phyloP scores from a whole-genome alignment of 2,888 invertebrate genomes.

The Oligia fasciuncula region DNA sequence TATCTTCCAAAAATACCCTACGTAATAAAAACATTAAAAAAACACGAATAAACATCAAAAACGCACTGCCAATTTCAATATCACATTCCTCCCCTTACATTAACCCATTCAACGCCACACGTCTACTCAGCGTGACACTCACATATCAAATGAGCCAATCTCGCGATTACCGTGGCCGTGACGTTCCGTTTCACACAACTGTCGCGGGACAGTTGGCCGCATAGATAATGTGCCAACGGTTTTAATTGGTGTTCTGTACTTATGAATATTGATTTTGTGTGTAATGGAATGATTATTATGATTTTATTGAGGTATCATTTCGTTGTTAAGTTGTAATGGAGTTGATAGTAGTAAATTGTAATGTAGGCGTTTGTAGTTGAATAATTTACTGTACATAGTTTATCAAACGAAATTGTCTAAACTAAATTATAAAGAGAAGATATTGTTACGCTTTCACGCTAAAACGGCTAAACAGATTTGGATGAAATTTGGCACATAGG shows the following conservation, averaged over 20 bases:
- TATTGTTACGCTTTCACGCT: not conserved
- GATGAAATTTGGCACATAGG: not conserved
- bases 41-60: slow-evolving; percentile 9
- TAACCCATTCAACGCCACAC: slow-evolving; percentile 66
- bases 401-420: not conserved
- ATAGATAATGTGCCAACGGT: slow-evolving; percentile 69
- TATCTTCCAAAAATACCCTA: not conserved
- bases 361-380: not conserved
- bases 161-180: slow-evolving; percentile 77
- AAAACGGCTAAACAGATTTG: not conserved
- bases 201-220: slow-evolving; percentile 84
- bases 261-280: slow-evolving; percentile 65
- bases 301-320: slow-evolving; percentile 26
- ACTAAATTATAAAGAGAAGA: not conserved
- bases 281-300: slow-evolving; percentile 29
- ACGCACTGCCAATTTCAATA: slow-evolving; percentile 52
- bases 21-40: not conserved
- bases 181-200: slow-evolving; percentile 86
- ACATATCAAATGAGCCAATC: slow-evolving; percentile 83
- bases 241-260: slow-evolving; percentile 64
- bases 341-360: not conserved
- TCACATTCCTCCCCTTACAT: slow-evolving; percentile 52
- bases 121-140: slow-evolving; percentile 73
- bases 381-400: not conserved
- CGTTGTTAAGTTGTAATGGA: not conserved